Evolutionary conservation across 2,113 vertebrate species (phyloP), one percentile per base, ranked within the genome.

Genomic region (Poicephalus gulielmi): DNA sequence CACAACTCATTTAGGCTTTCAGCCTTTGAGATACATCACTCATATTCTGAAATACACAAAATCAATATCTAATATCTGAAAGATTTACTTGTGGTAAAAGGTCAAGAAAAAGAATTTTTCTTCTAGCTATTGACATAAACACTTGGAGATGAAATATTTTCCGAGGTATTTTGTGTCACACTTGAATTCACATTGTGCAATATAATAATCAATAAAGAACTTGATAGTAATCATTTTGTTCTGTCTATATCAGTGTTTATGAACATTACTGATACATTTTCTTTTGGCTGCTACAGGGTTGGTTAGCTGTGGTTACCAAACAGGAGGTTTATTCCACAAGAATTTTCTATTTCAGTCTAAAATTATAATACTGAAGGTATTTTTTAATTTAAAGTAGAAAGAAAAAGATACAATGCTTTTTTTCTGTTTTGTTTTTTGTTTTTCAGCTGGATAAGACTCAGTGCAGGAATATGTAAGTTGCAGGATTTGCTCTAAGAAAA

Each of bases 61-160:
- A 95, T 97, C 92, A 84, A 86, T 96, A 94, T 73, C 37, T 86
- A 95, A 91, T 96, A 83, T 69, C 24, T 92, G 85, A 74, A 93
- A 93, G 79, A 93, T 91, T 85, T 96, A 15, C 64, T 75, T 78
- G 83, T 68, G 73, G 69, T 71, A 73, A 91, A 91, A 94, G 91
- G 92, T 92, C 83, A 96, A 94, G 66, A 74, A 86, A 83, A 88
- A 86, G 13, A 88, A 37, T 78, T 94, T 96, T 92, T 96, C 83
- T 95, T 28, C 41, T 85, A 27, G 31, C 20, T 90, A n/a, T 79
- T 95, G 89, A 63, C 47, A 85, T 68, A 84, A 96, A 85, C 59
- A 70, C 69, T 89, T 86, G 35, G 76, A 92, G 73, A 18, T 92
- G 73, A 97, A 81, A 83, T 83, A 30, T 69, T 84, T 86, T 90